Evolutionary conservation across 2,113 vertebrate species (phyloP).

Genomic region (Haemorhous mexicanus): DNA sequence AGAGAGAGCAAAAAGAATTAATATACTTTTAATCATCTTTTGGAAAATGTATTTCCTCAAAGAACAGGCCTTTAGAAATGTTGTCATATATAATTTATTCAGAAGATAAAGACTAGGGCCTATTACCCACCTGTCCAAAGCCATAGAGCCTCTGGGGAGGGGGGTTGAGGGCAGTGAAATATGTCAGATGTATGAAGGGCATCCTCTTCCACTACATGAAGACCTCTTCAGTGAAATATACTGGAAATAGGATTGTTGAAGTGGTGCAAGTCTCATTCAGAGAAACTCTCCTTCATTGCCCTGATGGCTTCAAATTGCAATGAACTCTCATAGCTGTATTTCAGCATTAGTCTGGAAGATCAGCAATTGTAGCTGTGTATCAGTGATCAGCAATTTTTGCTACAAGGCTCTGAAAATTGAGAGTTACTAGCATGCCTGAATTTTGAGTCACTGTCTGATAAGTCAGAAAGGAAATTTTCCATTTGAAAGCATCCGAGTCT

Average conservation of each 20-base stretch:
- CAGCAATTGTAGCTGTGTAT: background rate
- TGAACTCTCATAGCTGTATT: background rate
- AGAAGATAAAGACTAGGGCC: background rate
- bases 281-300: background rate
- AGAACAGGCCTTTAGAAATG: background rate
- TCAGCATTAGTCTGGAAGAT: background rate
- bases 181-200: background rate
- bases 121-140: background rate
- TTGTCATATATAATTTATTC: background rate
- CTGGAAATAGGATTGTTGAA: background rate
- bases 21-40: background rate
- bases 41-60: background rate
- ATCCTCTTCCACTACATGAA: background rate
- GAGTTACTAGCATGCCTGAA: background rate
- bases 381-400: background rate
- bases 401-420: background rate
- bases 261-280: background rate
- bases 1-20: background rate
- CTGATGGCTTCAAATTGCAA: background rate
- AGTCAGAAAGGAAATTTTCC: background rate
- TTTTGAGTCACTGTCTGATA: background rate
- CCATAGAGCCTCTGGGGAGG: background rate
- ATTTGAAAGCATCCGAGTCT: background rate
- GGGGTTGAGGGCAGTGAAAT: rapidly evolving
- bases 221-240: background rate